These are phyloP conservation scores for Drosophila simulans DNA, from an alignment of 1,140 invertebrate genomes.

Conservation along the genomic window DNA sequence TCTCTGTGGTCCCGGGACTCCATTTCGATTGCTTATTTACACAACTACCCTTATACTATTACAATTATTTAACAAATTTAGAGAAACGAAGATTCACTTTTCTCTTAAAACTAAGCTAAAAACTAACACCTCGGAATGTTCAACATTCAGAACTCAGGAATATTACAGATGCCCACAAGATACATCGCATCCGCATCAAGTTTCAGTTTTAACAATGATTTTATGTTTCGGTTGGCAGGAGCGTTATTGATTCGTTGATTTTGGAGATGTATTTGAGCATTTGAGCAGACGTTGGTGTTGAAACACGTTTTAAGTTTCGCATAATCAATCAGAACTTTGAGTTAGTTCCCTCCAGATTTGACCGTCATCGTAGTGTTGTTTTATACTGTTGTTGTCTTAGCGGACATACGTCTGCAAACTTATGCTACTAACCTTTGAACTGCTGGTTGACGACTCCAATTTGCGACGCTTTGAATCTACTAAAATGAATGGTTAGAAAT, in stretches of 20 bases:
- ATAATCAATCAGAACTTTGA: not conserved
- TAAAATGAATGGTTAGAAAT: not conserved
- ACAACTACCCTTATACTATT: slow-evolving; percentile 16
- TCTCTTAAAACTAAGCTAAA: slow-evolving; percentile 11
- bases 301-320: not conserved
- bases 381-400: slow-evolving; percentile 68
- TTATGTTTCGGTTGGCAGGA: not conserved
- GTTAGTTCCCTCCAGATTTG: slow-evolving; percentile 25
- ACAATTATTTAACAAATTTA: slow-evolving; percentile 28
- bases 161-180: not conserved
- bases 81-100: slow-evolving; percentile 2
- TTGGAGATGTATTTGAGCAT: not conserved
- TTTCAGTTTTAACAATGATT: not conserved
- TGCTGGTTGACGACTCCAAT: slow-evolving; percentile 88
- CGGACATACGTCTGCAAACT: slow-evolving; percentile 78
- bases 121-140: slow-evolving; percentile 2
- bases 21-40: not conserved
- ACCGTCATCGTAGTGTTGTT: slow-evolving; percentile 31
- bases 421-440: slow-evolving; percentile 91
- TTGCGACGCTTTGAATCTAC: slow-evolving; percentile 92
- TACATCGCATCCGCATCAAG: slow-evolving; percentile 7
- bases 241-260: slow-evolving; percentile 13
- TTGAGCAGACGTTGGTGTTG: slow-evolving; percentile 21
- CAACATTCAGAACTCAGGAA: slow-evolving; percentile 23
- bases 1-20: slow-evolving; percentile 4